phyloP scores from a whole-genome alignment of 2,888 invertebrate genomes.

The Agrochola litura region DNA sequence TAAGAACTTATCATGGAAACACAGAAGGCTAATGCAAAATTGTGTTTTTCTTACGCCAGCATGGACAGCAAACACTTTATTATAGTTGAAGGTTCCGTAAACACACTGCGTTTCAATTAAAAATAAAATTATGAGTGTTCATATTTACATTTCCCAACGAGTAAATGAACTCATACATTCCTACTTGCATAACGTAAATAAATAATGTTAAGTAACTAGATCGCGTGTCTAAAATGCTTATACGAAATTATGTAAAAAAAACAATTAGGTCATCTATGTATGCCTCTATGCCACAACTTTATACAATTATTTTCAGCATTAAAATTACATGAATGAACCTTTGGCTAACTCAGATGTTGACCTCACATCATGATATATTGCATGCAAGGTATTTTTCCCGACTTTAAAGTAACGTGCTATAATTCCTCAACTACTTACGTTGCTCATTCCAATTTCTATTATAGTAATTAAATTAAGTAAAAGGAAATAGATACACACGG shows the following conservation, averaged over 20 bases:
- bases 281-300: background rate
- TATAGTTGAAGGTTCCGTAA: conserved; percentile 16
- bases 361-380: conserved; percentile 21
- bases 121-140: conserved; percentile 37
- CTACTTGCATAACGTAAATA: conserved; percentile 26
- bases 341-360: conserved; percentile 1
- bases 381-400: background rate
- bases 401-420: conserved; percentile 8
- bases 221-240: conserved; percentile 38
- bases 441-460: background rate
- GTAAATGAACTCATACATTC: conserved; percentile 26
- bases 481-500: background rate
- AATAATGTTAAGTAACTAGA: conserved; percentile 35
- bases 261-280: conserved; percentile 21
- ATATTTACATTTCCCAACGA: conserved; percentile 15
- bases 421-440: background rate
- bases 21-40: background rate
- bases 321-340: conserved; percentile 4
- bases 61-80: conserved; percentile 3
- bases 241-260: conserved; percentile 22
- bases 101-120: conserved; percentile 25
- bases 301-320: conserved; percentile 14
- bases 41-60: conserved; percentile 21
- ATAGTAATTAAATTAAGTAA: background rate
- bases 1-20: background rate